Percentiles rank a stretch among this genome's conserved stretches.
These are phyloP conservation scores for Aphaenogaster rudis DNA, from an alignment of 1,140 invertebrate genomes.

Conservation along the genomic window DNA sequence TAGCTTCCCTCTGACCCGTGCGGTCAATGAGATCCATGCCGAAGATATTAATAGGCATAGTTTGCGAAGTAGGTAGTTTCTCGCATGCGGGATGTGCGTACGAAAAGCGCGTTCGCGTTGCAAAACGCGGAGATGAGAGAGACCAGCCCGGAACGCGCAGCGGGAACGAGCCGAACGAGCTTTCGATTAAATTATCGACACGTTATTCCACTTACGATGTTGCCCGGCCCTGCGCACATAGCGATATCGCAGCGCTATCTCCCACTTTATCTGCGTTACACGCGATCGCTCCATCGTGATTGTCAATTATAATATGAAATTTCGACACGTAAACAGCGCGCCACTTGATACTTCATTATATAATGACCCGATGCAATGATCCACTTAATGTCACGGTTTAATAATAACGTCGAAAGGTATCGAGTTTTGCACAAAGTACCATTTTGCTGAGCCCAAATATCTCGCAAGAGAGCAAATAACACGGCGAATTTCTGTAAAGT, in stretches of 20 bases:
- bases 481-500: background rate
- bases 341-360: slow-evolving; percentile 66
- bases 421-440: slow-evolving; percentile 51
- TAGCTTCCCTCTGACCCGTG: slow-evolving; percentile 54
- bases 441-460: slow-evolving; percentile 30
- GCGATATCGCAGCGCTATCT: slow-evolving; percentile 43
- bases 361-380: slow-evolving; percentile 61
- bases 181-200: slow-evolving; percentile 62
- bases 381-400: slow-evolving; percentile 62
- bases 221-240: background rate
- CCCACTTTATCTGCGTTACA: slow-evolving; percentile 48
- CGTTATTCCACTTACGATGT: slow-evolving; percentile 62
- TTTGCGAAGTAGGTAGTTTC: slow-evolving; percentile 57
- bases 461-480: slow-evolving; percentile 39
- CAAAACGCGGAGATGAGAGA: background rate
- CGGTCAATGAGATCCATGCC: slow-evolving; percentile 71
- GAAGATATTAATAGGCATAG: slow-evolving; percentile 73
- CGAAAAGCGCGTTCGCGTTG: slow-evolving; percentile 22
- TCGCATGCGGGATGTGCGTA: slow-evolving; percentile 2
- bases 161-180: slow-evolving; percentile 36
- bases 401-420: slow-evolving; percentile 56
- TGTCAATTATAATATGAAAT: slow-evolving; percentile 65
- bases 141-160: slow-evolving; percentile 28
- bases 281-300: slow-evolving; percentile 54
- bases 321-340: slow-evolving; percentile 61